Evolutionary conservation across 1,140 invertebrate genomes (phyloP), one percentile per base, ranked within the genome.

Genomic region (Solen grandis): DNA sequence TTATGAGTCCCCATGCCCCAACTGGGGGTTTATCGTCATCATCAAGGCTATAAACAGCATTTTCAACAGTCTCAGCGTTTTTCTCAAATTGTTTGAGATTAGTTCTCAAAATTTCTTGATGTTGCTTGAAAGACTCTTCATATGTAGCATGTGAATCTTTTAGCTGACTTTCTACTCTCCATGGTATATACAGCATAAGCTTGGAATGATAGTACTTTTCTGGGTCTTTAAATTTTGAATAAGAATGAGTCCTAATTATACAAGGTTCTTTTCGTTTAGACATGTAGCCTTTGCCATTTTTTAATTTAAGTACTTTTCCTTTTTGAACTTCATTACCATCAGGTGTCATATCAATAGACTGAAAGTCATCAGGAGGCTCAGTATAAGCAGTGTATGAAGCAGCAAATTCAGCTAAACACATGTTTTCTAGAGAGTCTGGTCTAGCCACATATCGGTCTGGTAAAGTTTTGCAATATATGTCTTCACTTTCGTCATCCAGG

Each of bases 401-500:
- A 4, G 27, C 65, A 46, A 68, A 68, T 8, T 69, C 66, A n/a
- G 66, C 66, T 69, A 46, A 29, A n/a, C 36, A 46, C 22, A 69
- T 25, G 5, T 69, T n/a, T 25, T 14, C 22, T n/a, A 69, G 29
- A 38, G 22, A n/a, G 66, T 69, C 66, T 69, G 66, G 66, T 69
- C 66, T 41, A 25, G 66, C 66, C 8, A 27, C 66, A 69, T 69
- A 69, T 69, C 66, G 41, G n/a, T 69, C 66, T 13, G 38, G 31
- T 29, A 69, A 19, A 25, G 8, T 27, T 13, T 29, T 25, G 35
- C 29, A 50, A 4, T 50, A 69, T 22, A 69, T 35, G 25, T 69
- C 66, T 69, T 69, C 66, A 69, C 66, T 41, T 10, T 69, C 66
- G 29, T 69, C 66, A 69, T 69, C 66, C n/a, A 69, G 19, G 10